Percentiles rank a stretch among this genome's conserved stretches.
Conservation (phyloP, 2,888 invertebrate genomes). For the Horisme vitalbata region DNA sequence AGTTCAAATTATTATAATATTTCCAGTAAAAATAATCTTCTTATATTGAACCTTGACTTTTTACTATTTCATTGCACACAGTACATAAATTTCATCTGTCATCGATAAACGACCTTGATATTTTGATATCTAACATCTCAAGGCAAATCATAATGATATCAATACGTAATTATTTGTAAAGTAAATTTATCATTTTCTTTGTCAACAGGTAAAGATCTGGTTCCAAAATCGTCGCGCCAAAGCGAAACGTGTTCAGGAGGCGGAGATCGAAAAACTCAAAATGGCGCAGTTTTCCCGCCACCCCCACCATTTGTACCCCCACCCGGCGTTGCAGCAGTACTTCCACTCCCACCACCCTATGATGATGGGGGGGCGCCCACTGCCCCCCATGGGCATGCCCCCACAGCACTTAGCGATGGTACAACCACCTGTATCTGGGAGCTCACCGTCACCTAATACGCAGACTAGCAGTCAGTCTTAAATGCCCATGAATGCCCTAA, state of each 20-base stretch:
- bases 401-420: constrained; percentile 65
- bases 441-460: constrained; percentile 71
- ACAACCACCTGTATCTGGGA: constrained; percentile 68
- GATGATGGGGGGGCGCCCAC: constrained; percentile 78
- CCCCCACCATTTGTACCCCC: constrained; percentile 83
- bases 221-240: constrained; percentile 98
- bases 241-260: constrained; percentile 98
- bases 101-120: too few relatives aligned
- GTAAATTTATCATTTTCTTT: constrained; percentile 64
- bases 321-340: constrained; percentile 84
- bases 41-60: too few relatives aligned
- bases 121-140: neutral
- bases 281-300: constrained; percentile 87
- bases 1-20: too few relatives aligned
- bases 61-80: too few relatives aligned
- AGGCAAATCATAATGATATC: too few relatives aligned
- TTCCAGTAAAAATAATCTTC: too few relatives aligned
- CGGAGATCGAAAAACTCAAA: constrained; percentile 97
- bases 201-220: constrained; percentile 91
- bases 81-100: too few relatives aligned
- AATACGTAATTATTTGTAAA: neutral
- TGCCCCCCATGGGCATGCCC: constrained; percentile 73
- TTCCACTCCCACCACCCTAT: constrained; percentile 82
- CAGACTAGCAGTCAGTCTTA: constrained; percentile 53
- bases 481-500: too few relatives aligned